Evolutionary conservation across 92 coral and sea anemone genomes (phyloP).

Genomic region (Actinostola sp.): DNA sequence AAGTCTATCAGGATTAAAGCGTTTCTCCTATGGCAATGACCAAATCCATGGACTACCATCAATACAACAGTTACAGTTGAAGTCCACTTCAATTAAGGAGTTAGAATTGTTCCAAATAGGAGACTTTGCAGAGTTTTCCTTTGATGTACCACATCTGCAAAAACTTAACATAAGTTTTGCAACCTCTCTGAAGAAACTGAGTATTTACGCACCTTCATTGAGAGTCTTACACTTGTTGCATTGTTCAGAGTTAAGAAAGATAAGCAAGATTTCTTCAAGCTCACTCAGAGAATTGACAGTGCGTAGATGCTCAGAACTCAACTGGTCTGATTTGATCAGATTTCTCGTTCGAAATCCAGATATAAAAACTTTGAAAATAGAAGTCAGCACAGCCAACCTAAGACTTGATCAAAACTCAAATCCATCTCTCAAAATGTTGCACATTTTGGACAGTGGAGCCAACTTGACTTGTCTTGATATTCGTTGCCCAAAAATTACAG

Average conservation of each 20-base stretch:
- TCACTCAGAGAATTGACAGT: constrained; percentile 63
- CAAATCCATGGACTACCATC: constrained; percentile 84
- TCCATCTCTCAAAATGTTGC: constrained; percentile 67
- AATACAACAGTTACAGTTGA: constrained; percentile 51
- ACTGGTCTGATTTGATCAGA: constrained; percentile 61
- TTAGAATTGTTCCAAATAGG: constrained; percentile 75
- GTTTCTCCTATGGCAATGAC: constrained; percentile 76
- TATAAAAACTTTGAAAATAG: constrained; percentile 63
- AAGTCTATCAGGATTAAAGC: constrained; percentile 42
- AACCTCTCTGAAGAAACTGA: constrained; percentile 57
- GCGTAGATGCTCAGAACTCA: constrained; percentile 62
- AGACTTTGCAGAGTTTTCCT: constrained; percentile 70
- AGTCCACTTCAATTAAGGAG: constrained; percentile 58
- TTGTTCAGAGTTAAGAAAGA: constrained; percentile 73
- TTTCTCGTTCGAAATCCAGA: constrained; percentile 83
- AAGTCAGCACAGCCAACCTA: constrained; percentile 56
- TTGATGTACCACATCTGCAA: constrained; percentile 52
- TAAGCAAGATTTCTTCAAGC: constrained; percentile 59
- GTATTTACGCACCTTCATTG: constrained; percentile 64
- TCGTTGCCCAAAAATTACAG: constrained; percentile 72
- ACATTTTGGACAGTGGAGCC: constrained; percentile 71
- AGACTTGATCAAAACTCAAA: constrained; percentile 77
- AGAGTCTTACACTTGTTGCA: constrained; percentile 56
- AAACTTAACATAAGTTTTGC: constrained; percentile 56
- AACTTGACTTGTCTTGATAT: constrained; percentile 62